Percentiles rank a stretch among this genome's conserved stretches.
Conservation (phyloP, 2,797 vertebrate species). For the Falco concolor region DNA sequence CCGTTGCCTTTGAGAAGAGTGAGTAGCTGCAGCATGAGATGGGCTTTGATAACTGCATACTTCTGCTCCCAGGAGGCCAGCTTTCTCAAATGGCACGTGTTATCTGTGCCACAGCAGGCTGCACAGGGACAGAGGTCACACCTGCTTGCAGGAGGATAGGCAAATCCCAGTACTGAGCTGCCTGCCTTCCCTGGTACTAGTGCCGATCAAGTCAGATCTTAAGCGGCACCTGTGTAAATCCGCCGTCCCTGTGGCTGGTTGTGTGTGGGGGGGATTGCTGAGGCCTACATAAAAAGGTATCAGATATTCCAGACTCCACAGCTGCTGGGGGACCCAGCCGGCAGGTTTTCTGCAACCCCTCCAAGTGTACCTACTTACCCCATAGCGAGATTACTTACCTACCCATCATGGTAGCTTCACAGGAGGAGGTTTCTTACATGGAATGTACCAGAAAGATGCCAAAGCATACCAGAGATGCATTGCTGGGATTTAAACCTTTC, state of each 20-base stretch:
- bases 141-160: background rate
- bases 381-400: background rate
- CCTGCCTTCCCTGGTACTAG: background rate
- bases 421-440: background rate
- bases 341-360: background rate
- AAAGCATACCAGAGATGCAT: background rate
- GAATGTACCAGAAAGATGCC: background rate
- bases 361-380: background rate
- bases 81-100: background rate
- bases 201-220: background rate
- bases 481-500: background rate
- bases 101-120: background rate
- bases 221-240: background rate
- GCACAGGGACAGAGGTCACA: background rate
- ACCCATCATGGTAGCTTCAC: background rate
- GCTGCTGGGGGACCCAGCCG: background rate
- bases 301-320: background rate
- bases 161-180: background rate
- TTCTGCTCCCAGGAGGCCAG: background rate
- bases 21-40: background rate
- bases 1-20: background rate
- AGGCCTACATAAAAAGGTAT: background rate
- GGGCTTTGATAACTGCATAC: background rate
- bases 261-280: background rate
- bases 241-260: background rate